Conservation (phyloP, 2,113 vertebrate genomes). For the Nerophis ophidion region DNA sequence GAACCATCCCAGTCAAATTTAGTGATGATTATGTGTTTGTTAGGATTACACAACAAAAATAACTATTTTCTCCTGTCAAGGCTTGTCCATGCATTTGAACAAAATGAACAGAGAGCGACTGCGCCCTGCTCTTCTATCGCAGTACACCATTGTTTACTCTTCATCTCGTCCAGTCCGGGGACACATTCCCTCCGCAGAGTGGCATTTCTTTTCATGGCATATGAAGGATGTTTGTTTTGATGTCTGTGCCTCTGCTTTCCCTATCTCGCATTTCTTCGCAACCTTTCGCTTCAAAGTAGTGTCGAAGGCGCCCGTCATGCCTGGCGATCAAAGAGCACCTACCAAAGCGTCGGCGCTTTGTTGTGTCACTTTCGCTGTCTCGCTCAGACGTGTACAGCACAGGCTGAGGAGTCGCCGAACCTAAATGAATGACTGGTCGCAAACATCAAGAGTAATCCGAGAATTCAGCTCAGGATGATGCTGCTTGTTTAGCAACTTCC, state of each 20-base stretch:
- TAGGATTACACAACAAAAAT: background rate
- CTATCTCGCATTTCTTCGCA: constrained; percentile 22
- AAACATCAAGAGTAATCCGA: constrained; percentile 9
- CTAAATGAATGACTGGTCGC: constrained; percentile 23
- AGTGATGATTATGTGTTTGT: constrained; percentile 15
- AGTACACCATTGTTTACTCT: background rate
- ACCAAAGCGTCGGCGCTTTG: constrained; percentile 35
- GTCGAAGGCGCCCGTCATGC: constrained; percentile 47
- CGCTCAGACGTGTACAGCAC: constrained; percentile 42
- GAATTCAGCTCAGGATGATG: background rate
- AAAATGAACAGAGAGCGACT: background rate
- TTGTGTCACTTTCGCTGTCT: constrained; percentile 46
- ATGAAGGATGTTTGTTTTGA: constrained; percentile 24
- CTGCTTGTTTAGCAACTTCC: background rate
- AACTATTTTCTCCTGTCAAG: background rate
- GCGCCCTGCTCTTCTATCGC: background rate
- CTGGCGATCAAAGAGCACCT: constrained; percentile 54
- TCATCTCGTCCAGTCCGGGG: background rate
- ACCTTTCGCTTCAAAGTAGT: constrained; percentile 60
- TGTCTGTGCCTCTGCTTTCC: constrained; percentile 14
- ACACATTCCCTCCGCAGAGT: constrained; percentile 20
- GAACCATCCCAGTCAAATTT: background rate
- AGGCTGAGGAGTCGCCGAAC: constrained; percentile 29
- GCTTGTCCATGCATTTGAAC: background rate
- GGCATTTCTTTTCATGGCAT: constrained; percentile 42